Conservation (phyloP, 1,140 invertebrate genomes). For the Triops cancriformis region DNA sequence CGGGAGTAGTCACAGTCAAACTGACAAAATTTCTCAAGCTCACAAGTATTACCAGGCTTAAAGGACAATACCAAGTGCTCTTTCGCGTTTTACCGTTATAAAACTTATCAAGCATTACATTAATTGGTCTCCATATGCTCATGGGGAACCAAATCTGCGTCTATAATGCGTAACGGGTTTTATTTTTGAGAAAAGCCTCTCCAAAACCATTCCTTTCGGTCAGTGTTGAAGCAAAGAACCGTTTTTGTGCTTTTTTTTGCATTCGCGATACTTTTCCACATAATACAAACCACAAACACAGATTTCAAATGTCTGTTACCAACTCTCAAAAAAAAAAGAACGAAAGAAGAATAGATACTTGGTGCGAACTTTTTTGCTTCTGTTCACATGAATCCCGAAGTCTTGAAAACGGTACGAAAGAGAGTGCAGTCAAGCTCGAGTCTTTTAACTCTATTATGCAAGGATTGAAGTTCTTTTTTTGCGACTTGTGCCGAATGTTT, state of each 20-base stretch:
- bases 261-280: background rate
- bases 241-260: background rate
- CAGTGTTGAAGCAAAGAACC: background rate
- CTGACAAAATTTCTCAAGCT: too few species aligned
- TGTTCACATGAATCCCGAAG: too few species aligned
- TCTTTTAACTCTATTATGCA: too few species aligned
- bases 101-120: background rate
- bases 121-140: conserved; percentile 3
- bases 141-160: background rate
- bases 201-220: background rate
- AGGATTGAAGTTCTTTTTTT: too few species aligned
- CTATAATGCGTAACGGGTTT: background rate
- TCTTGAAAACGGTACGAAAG: too few species aligned
- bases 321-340: background rate
- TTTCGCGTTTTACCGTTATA: background rate
- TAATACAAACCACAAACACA: background rate
- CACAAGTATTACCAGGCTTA: too few species aligned
- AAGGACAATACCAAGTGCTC: background rate
- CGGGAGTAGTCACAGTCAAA: too few species aligned
- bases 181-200: background rate
- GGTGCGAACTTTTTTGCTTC: too few species aligned
- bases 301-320: background rate
- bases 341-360: too few species aligned
- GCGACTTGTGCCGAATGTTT: too few species aligned
- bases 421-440: too few species aligned